Percentiles rank a stretch among this genome's conserved stretches.
Conservation (phyloP, 2,888 invertebrate species). For the Polylopha cassiicola region DNA sequence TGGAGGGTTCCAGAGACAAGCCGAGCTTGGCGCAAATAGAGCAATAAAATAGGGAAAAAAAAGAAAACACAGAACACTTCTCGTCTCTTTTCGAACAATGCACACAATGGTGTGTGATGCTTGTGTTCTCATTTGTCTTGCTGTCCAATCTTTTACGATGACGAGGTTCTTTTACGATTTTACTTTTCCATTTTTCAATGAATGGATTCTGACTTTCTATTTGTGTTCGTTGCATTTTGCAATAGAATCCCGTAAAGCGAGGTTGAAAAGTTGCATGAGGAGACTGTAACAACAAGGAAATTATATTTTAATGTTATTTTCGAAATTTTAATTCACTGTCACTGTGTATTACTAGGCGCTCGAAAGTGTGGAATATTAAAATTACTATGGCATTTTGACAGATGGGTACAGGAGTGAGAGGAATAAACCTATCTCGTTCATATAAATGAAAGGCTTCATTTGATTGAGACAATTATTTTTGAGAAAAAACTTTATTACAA, state of each 20-base stretch:
- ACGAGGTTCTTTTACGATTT: conserved; percentile 59
- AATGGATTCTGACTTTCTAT: conserved; percentile 35
- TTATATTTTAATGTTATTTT: conserved; percentile 7
- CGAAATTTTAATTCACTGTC: no score
- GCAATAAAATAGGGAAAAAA: conserved; percentile 51
- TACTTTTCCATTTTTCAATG: conserved; percentile 46
- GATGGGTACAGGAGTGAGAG: no score
- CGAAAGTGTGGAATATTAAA: no score
- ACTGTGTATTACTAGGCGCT: no score
- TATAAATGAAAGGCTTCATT: no score
- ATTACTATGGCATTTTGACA: no score
- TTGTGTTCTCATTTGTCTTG: conserved; percentile 53
- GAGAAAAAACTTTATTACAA: no score
- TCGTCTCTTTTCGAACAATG: conserved; percentile 56
- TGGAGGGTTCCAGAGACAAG: conserved; percentile 43
- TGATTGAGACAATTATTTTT: no score
- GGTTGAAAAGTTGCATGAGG: conserved; percentile 25
- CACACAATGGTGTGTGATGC: conserved; percentile 46
- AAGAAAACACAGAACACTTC: conserved; percentile 39
- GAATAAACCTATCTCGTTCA: no score
- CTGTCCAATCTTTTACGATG: conserved; percentile 68
- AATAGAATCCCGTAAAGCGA: conserved; percentile 24
- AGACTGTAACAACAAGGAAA: neutral
- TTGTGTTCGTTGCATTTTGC: conserved; percentile 22
- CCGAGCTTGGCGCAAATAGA: conserved; percentile 54